Evolutionary conservation across 2,797 vertebrate species (phyloP).

Genomic region (Oophaga sylvatica): DNA sequence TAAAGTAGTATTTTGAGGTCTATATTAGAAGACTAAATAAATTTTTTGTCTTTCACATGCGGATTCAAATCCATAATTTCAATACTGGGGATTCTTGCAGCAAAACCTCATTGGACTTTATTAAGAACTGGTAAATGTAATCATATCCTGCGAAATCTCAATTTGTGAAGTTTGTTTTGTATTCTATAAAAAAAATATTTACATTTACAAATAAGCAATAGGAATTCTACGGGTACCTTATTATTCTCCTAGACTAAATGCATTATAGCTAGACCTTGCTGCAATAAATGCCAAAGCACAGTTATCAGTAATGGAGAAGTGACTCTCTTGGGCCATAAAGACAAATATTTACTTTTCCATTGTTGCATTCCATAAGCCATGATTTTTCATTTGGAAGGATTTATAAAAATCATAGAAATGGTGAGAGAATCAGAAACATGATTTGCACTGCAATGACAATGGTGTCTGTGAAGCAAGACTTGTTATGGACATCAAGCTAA

Average conservation of each 20-base stretch:
- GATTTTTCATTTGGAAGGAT: too few species aligned
- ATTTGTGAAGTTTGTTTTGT: not conserved
- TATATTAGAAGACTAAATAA: not conserved
- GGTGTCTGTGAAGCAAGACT: too few species aligned
- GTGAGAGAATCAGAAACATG: too few species aligned
- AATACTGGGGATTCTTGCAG: not conserved
- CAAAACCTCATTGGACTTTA: not conserved
- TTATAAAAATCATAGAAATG: too few species aligned
- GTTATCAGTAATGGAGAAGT: not conserved
- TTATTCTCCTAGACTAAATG: not conserved
- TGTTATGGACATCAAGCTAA: too few species aligned
- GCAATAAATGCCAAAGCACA: not conserved
- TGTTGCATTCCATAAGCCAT: too few species aligned
- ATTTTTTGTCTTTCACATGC: not conserved
- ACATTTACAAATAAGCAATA: not conserved
- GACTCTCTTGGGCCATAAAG: too few species aligned
- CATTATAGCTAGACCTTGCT: not conserved
- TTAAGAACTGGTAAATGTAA: not conserved
- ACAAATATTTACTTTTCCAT: too few species aligned
- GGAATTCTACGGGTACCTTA: not conserved
- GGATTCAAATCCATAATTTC: not conserved
- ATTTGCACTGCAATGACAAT: too few species aligned
- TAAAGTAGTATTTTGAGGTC: not conserved
- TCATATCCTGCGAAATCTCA: not conserved
- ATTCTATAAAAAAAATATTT: not conserved